Evolutionary conservation across 2,888 invertebrate genomes (phyloP).

Genomic region (Nymphalis polychloros): DNA sequence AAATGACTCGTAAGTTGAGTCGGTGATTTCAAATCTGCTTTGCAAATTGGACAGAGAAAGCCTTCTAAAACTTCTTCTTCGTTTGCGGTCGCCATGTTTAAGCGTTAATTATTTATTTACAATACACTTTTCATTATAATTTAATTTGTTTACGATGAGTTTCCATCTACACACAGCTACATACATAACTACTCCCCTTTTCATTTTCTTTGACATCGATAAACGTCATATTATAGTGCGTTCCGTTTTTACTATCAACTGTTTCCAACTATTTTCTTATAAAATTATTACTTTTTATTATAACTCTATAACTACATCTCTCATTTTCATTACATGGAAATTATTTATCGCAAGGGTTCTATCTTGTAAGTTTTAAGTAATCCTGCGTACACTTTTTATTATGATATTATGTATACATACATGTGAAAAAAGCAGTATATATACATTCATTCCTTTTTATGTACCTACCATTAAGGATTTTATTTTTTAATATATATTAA

Average conservation of each 20-base stretch:
- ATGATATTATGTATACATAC: no score
- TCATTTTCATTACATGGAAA: background rate
- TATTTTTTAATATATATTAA: no score
- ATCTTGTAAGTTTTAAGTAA: no score
- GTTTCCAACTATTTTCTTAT: background rate
- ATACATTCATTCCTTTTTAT: no score
- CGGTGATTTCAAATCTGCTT: constrained; percentile 93
- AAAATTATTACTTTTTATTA: no score
- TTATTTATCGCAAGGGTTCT: no score
- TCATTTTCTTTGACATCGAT: constrained; percentile 8
- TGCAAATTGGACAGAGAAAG: constrained; percentile 97
- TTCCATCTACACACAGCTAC: constrained; percentile 5
- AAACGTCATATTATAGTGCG: constrained; percentile 6
- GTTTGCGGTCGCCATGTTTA: constrained; percentile 68
- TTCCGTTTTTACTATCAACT: constrained; percentile 6
- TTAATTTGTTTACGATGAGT: constrained; percentile 31
- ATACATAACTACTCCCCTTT: constrained; percentile 18
- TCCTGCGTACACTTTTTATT: no score
- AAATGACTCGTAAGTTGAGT: constrained; percentile 93
- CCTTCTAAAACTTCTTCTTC: constrained; percentile 91
- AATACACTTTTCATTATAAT: constrained; percentile 35
- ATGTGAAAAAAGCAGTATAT: no score
- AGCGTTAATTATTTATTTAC: constrained; percentile 40
- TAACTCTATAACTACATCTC: background rate
- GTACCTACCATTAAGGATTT: no score